Base-by-base conservation (phyloP, 2,113 vertebrate genomes). In the Aix galericulata region DNA sequence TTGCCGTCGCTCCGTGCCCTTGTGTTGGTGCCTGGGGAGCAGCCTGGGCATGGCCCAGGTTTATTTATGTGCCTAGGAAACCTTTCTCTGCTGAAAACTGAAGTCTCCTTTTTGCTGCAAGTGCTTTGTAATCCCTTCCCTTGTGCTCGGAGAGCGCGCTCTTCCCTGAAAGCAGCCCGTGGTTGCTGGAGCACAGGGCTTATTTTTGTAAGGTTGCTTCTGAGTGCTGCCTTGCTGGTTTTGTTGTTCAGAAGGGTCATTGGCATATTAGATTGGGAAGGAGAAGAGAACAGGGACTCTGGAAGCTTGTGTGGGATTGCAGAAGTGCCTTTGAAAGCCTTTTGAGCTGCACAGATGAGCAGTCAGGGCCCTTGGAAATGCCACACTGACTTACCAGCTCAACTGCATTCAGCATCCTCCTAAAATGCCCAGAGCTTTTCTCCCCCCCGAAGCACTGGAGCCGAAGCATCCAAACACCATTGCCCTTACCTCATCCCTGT, bases 261-360 rank as follows among this genome's bases (percentile, higher is more conserved):
- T 68, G 79, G 44, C 29, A 32, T 67, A 88, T 42, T 67, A 3
- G 16, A 32, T 11, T 12, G 63, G 77, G 50, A 34, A 67, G 68
- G 32, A 81, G 62, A 44, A 86, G 40, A 1, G 1, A 27, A 29
- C 34, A 6, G 46, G 63, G 46, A 12, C 64, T 67, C 46, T 63
- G 29, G 68, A 77, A 86, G 25, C 34, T 60, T 17, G 26, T 32
- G 14, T 20, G 60, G 86, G 73, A 21, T 58, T 75, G 86, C 77
- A 76, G 4, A 91, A 75, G 56, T 69, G 36, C 73, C 90, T 89
- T 86, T 79, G 71, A 56, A 79, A 50, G 20, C 64, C 67, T 79
- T 85, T 58, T 53, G 73, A 58, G 67, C 66, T 72, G 53, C 89
- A 58, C 18, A 82, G 74, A 26, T 0, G 1, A 78, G 48, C 81